Evolutionary conservation across 1,140 invertebrate species (phyloP).

Genomic region (Choristoneura fumiferana): DNA sequence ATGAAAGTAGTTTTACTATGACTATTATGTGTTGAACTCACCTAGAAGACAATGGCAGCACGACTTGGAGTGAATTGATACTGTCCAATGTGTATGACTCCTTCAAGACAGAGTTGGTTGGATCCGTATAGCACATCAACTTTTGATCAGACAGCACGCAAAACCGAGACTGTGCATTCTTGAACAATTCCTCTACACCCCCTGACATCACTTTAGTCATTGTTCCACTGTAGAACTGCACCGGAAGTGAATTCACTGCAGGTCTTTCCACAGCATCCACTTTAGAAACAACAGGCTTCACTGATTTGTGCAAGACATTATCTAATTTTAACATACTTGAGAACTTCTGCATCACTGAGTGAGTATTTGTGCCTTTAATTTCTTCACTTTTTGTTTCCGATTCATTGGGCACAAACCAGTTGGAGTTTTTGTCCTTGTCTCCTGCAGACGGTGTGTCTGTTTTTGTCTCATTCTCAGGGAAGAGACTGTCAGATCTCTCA

Average conservation of each 20-base stretch:
- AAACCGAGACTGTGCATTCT: slow-evolving; percentile 57
- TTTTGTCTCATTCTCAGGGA: slow-evolving; percentile 34
- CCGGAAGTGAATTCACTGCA: slow-evolving; percentile 40
- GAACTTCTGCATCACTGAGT: slow-evolving; percentile 58
- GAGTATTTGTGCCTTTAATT: slow-evolving; percentile 38
- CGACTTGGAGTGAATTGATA: slow-evolving; percentile 63
- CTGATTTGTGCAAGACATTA: slow-evolving; percentile 44
- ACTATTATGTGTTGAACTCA: too few species aligned
- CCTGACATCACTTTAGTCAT: slow-evolving; percentile 57
- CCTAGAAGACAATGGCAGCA: slow-evolving; percentile 65
- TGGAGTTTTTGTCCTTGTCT: slow-evolving; percentile 45
- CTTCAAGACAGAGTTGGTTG: slow-evolving; percentile 57
- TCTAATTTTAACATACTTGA: slow-evolving; percentile 61
- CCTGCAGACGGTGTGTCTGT: slow-evolving; percentile 16
- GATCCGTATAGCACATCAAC: slow-evolving; percentile 63
- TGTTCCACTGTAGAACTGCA: slow-evolving; percentile 55
- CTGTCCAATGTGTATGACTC: slow-evolving; percentile 57
- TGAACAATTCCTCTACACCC: slow-evolving; percentile 63
- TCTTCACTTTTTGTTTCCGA: slow-evolving; percentile 27
- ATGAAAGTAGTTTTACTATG: too few species aligned
- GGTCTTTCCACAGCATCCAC: slow-evolving; percentile 51
- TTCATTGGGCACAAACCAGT: slow-evolving; percentile 49
- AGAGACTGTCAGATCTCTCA: slow-evolving; percentile 60
- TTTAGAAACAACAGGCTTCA: slow-evolving; percentile 40
- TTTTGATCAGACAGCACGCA: slow-evolving; percentile 66